A percentile compares a stretch with the other conserved stretches of the same genome.
Evolutionary conservation across 2,113 vertebrate species (phyloP).

Genomic region (Triplophysa dalaica): DNA sequence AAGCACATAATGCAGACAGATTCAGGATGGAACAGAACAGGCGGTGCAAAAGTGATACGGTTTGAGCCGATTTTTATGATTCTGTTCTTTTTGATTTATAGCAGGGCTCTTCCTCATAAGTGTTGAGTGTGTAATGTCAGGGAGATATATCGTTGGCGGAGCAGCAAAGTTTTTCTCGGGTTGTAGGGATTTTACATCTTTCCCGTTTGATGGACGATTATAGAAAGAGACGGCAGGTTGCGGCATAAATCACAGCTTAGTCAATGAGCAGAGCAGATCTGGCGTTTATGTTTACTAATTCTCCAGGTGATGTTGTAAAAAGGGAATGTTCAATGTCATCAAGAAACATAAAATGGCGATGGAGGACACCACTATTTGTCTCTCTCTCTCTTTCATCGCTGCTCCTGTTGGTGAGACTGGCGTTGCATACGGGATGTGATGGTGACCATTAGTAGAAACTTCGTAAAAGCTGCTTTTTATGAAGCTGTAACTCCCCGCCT

Average conservation of each 20-base stretch:
- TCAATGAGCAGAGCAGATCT: constrained; percentile 38
- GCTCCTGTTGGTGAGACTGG: neutral
- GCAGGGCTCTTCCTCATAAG: constrained; percentile 47
- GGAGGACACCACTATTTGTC: constrained; percentile 16
- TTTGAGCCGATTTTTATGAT: constrained; percentile 52
- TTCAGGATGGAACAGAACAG: constrained; percentile 18
- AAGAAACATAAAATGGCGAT: constrained; percentile 39
- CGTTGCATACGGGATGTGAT: constrained; percentile 55
- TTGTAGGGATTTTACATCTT: constrained; percentile 54
- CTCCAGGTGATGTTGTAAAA: constrained; percentile 55
- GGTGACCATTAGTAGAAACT: constrained; percentile 29
- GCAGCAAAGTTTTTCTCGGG: constrained; percentile 53
- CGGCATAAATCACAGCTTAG: constrained; percentile 47
- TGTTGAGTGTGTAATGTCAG: constrained; percentile 47
- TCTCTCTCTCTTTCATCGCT: neutral
- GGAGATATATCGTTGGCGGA: constrained; percentile 54
- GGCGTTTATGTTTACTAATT: constrained; percentile 56
- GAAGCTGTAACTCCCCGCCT: constrained; percentile 34
- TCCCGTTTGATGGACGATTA: constrained; percentile 57
- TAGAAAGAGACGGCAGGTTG: constrained; percentile 39
- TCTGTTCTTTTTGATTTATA: constrained; percentile 52
- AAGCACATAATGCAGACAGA: constrained; percentile 29
- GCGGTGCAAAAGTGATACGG: constrained; percentile 41
- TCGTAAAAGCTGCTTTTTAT: constrained; percentile 43
- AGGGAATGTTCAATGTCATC: constrained; percentile 49